phyloP scores from a whole-genome alignment of 2,888 invertebrate genomes.

The Nemotelus pantherinus region DNA sequence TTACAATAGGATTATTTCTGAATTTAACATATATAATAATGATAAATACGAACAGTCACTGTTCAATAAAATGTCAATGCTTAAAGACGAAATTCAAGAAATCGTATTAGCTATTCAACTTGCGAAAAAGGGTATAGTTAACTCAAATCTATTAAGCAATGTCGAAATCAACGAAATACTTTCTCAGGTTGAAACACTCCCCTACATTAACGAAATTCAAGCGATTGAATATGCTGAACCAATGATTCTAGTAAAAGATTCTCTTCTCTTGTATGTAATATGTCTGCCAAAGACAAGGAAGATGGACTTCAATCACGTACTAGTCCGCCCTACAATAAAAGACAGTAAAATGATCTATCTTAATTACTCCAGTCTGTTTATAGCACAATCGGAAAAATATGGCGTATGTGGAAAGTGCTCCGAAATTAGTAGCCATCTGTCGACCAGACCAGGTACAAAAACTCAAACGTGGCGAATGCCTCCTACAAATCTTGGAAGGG shows the following conservation, averaged over 20 bases:
- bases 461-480: neutral
- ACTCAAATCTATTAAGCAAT: conserved; percentile 1
- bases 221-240: conserved; percentile 46
- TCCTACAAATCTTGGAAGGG: conserved; percentile 32
- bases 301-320: conserved; percentile 29
- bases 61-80: conserved; percentile 2
- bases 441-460: conserved; percentile 1
- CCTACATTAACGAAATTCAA: conserved; percentile 47
- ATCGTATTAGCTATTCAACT: conserved; percentile 19
- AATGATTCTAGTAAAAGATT: conserved; percentile 47
- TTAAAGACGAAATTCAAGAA: conserved; percentile 15
- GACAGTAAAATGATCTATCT: conserved; percentile 32
- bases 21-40: neutral
- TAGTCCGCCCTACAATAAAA: conserved; percentile 33
- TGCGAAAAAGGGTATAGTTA: conserved; percentile 18
- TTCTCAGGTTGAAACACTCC: conserved; percentile 48
- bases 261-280: conserved; percentile 18
- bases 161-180: conserved; percentile 14
- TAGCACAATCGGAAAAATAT: conserved; percentile 12
- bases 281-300: neutral
- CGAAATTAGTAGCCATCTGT: neutral
- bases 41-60: conserved; percentile 16
- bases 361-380: conserved; percentile 22
- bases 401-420: conserved; percentile 1
- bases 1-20: neutral